Evolutionary conservation across 2,113 vertebrate genomes (phyloP).

Genomic region (Bungarus multicinctus): DNA sequence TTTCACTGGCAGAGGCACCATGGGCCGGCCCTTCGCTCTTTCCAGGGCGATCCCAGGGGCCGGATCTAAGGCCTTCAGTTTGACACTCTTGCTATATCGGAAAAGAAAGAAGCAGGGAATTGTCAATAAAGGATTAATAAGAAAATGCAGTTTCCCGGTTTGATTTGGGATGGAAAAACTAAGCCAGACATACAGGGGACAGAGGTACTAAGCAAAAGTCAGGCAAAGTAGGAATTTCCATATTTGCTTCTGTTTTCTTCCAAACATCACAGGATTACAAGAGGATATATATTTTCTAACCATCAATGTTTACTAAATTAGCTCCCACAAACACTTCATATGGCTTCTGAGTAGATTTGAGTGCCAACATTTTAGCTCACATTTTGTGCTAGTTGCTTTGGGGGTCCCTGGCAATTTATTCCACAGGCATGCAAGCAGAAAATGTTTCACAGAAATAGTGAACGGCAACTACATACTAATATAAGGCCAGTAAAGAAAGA

Average conservation of each 20-base stretch:
- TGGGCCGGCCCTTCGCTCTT: no score
- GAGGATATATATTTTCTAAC: background rate
- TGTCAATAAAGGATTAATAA: background rate
- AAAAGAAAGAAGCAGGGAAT: background rate
- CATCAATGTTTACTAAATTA: background rate
- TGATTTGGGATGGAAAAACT: background rate
- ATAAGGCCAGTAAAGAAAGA: background rate
- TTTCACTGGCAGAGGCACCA: no score
- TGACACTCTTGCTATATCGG: no score
- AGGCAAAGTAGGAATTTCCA: background rate
- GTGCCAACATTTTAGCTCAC: background rate
- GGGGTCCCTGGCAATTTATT: background rate
- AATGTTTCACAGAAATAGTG: background rate
- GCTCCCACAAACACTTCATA: background rate
- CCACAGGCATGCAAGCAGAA: background rate
- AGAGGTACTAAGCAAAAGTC: background rate
- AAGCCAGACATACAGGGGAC: background rate
- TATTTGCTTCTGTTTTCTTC: background rate
- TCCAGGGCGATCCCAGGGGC: no score
- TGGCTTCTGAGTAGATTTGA: background rate
- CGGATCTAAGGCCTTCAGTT: no score
- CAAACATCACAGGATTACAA: background rate
- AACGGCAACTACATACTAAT: background rate
- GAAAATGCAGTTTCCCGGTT: background rate
- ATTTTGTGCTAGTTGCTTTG: background rate